These are phyloP conservation scores for Barnardius zonarius DNA, from an alignment of 2,113 vertebrate species.

Conservation along the genomic window DNA sequence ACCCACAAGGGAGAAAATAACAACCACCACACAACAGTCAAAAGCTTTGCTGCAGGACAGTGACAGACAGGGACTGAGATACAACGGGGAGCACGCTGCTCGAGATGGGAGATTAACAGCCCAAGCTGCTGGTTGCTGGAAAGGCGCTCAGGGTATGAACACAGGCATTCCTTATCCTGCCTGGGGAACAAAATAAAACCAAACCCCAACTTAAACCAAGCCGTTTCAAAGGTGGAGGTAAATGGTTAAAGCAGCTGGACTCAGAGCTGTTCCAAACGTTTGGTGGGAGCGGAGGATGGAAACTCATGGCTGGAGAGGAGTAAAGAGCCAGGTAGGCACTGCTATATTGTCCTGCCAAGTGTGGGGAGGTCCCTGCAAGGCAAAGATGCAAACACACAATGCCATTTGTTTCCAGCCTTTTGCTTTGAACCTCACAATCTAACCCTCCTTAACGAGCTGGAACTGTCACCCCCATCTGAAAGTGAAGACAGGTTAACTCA, in stretches of 20 bases:
- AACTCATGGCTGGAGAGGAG: background rate
- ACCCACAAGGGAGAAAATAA: constrained; percentile 40
- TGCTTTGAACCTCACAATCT: background rate
- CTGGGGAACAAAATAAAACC: background rate
- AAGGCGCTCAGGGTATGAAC: background rate
- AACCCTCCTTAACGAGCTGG: accelerated
- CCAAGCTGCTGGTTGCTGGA: background rate
- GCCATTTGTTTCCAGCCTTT: background rate
- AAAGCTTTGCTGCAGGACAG: constrained; percentile 74
- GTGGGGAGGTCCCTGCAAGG: background rate
- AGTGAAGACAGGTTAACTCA: accelerated
- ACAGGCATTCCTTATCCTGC: background rate
- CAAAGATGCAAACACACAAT: background rate
- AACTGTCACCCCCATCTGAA: background rate
- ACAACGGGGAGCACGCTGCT: background rate
- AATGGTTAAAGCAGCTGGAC: constrained; percentile 24
- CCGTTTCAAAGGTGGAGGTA: constrained; percentile 10
- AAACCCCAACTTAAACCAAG: background rate
- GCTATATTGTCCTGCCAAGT: background rate
- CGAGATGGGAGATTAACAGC: background rate
- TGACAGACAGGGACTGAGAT: constrained; percentile 67
- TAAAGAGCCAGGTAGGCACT: background rate
- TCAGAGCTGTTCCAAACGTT: background rate
- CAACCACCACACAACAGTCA: constrained; percentile 36
- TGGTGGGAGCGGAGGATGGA: constrained; percentile 18